Evolutionary conservation across 2,113 vertebrate genomes (phyloP).

Genomic region (Rhadina sibilatrix): DNA sequence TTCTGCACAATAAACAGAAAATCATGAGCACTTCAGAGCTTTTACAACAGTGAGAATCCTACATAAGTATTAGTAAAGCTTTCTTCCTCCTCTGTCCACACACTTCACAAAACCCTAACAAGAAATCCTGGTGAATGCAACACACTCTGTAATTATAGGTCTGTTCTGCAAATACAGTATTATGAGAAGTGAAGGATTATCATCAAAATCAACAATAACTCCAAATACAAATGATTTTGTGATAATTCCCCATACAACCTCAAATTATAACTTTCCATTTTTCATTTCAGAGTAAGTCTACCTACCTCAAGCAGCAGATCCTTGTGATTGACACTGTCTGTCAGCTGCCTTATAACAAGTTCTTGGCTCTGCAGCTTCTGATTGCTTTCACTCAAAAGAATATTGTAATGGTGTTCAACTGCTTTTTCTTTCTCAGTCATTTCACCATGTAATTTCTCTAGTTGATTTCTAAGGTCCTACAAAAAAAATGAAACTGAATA

Average conservation of each 20-base stretch:
- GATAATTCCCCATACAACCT: not conserved
- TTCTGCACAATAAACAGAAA: slow-evolving; percentile 8
- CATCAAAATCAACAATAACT: slow-evolving; percentile 13
- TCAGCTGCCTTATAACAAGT: slow-evolving; percentile 77
- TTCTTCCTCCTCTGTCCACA: not conserved
- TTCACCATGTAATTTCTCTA: slow-evolving; percentile 86
- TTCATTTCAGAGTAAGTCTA: not conserved
- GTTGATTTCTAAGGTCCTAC: slow-evolving; percentile 88
- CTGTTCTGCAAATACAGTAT: slow-evolving; percentile 20
- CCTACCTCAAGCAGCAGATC: slow-evolving; percentile 86
- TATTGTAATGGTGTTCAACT: slow-evolving; percentile 78
- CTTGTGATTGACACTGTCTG: slow-evolving; percentile 77
- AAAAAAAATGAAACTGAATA: not conserved
- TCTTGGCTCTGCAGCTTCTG: slow-evolving; percentile 81
- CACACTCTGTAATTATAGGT: not conserved
- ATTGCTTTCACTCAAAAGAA: slow-evolving; percentile 79
- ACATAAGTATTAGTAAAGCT: not conserved
- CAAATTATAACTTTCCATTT: not conserved
- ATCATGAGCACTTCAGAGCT: not conserved
- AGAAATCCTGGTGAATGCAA: not conserved
- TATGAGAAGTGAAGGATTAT: not conserved
- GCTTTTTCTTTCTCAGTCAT: slow-evolving; percentile 80
- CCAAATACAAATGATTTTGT: not conserved
- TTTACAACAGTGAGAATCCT: not conserved
- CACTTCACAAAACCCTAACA: slow-evolving; percentile 6